Base-by-base conservation (phyloP, 2,888 invertebrate species). In the Acanthosepion pharaonis region DNA sequence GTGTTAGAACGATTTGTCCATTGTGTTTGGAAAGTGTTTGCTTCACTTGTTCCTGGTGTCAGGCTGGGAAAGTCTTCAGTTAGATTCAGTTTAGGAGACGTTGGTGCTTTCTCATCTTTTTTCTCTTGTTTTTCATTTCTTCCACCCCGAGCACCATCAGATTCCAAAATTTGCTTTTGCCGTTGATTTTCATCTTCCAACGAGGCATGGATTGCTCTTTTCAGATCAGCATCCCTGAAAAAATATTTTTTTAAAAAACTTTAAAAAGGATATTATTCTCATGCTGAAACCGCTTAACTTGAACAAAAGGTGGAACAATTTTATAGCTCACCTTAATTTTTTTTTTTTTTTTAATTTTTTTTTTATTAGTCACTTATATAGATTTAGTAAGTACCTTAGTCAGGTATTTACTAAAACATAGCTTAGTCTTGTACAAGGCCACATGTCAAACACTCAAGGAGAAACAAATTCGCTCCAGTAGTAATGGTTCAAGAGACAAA, bases 1-100 rank as follows among this genome's bases (percentile, higher is more conserved):
- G 94, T 28, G 23, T n/a, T 59, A n/a, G 94, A n/a, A 51, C 94
- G 94, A 33, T n/a, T 59, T n/a, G 94, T 42, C 94, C 94, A 94
- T 23, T 55, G 94, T 28, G 94, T 59, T 42, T 94, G 94, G 59
- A 94, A 53, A 25, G 94, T 94, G 53, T 55, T 59, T 28, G 28
- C 28, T 51, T 94, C 94, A 55, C 42, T 53, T 20, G 51, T 55
- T 42, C 20, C 59, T 23, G 51, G 42, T 25, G 55, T 55, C 51
- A 94, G 55, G 59, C 55, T 55, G 9, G 94, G 94, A 94, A 94
- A 94, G 23, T 94, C 94, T 33, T 94, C 55, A 18, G 48, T 53
- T 25, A 55, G 33, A 20, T 55, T 94, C 42, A 94, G 25, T 55
- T 94, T 94, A 4, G 33, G 94, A 53, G 55, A n/a, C 15, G 53